Evolutionary conservation across 2,797 vertebrate species (phyloP).

Genomic region (Rallus crepitans): DNA sequence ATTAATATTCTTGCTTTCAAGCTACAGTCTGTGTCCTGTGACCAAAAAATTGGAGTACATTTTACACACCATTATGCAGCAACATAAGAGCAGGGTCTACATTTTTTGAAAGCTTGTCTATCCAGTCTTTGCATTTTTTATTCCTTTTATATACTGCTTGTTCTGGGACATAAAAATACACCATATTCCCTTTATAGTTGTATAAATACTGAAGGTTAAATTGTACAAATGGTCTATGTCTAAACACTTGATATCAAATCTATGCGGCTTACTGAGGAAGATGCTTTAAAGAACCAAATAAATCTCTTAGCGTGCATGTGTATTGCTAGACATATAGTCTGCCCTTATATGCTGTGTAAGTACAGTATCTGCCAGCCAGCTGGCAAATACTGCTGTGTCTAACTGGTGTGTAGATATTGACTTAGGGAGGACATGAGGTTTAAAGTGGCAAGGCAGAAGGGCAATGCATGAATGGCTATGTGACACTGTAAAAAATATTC

Average conservation of each 20-base stretch:
- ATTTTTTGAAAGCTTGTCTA: conserved; percentile 48
- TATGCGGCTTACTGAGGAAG: neutral
- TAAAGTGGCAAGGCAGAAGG: neutral
- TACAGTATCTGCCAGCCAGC: neutral
- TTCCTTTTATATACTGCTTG: conserved; percentile 66
- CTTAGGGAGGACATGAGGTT: neutral
- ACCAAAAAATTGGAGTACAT: conserved; percentile 47
- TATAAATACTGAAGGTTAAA: conserved; percentile 64
- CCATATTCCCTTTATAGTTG: conserved; percentile 51
- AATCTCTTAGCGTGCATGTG: neutral
- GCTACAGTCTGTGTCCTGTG: conserved; percentile 8
- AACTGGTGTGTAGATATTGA: fast-evolving
- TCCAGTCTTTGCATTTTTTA: conserved; percentile 64
- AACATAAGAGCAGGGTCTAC: neutral
- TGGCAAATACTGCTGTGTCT: neutral
- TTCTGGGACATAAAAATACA: conserved; percentile 52
- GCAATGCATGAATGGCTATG: neutral
- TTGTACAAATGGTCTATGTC: conserved; percentile 51
- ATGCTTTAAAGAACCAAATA: neutral
- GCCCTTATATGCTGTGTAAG: neutral
- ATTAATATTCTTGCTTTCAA: conserved; percentile 45
- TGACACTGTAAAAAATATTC: neutral
- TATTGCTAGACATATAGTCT: fast-evolving
- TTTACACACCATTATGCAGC: conserved; percentile 58
- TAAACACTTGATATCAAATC: conserved; percentile 31